A percentile compares a stretch with the other conserved stretches of the same genome.
These are phyloP conservation scores for Dendronephthya gigantea DNA, from an alignment of 64 coral and sea anemone species.

Conservation along the genomic window DNA sequence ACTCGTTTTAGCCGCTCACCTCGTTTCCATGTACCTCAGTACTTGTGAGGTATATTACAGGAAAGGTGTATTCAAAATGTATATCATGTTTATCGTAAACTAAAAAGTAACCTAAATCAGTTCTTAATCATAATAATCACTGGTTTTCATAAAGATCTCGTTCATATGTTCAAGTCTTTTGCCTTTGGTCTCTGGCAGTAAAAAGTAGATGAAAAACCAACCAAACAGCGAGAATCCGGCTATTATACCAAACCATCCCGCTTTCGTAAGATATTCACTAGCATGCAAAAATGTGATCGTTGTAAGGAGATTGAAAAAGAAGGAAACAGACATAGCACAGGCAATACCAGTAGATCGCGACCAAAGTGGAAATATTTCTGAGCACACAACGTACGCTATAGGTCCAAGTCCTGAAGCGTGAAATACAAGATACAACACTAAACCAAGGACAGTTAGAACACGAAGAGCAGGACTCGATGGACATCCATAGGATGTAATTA, in stretches of 20 bases:
- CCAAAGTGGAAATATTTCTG: conserved; percentile 15
- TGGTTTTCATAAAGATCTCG: not conserved
- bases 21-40: no score
- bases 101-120: no score
- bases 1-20: no score
- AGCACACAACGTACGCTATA: not conserved
- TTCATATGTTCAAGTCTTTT: conserved; percentile 53
- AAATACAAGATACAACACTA: conserved; percentile 27
- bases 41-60: no score
- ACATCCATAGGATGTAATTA: not conserved
- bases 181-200: conserved; percentile 78
- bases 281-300: conserved; percentile 21
- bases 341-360: conserved; percentile 7
- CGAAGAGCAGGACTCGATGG: not conserved
- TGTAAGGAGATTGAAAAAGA: not conserved
- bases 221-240: conserved; percentile 47
- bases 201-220: conserved; percentile 64
- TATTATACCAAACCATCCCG: conserved; percentile 35
- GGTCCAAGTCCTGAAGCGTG: conserved; percentile 10
- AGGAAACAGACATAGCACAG: not conserved
- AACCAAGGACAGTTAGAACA: conserved; percentile 39
- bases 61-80: no score
- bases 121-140: no score
- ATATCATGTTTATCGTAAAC: no score
- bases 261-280: not conserved